Conservation (phyloP, 2,113 vertebrate species). For the human (Homo sapiens) region DNA sequence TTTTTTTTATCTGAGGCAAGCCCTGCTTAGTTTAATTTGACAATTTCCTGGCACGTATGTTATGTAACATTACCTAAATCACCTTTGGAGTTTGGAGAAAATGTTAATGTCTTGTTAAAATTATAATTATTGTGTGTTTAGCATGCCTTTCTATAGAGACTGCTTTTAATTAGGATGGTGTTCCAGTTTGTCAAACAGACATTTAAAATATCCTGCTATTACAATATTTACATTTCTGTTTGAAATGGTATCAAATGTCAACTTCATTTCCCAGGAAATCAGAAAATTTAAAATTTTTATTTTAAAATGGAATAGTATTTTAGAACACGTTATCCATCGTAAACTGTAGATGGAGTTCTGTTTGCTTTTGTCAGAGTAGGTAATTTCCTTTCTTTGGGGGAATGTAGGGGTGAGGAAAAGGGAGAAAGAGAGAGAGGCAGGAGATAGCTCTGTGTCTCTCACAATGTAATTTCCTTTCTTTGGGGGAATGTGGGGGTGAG, state of each 20-base stretch:
- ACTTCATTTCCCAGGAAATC: neutral
- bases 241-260: slow-evolving; percentile 39
- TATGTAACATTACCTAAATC: slow-evolving; percentile 36
- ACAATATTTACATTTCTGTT: neutral
- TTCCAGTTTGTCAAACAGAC: neutral
- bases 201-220: neutral
- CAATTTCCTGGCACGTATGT: neutral
- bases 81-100: slow-evolving; percentile 17
- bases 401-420: neutral
- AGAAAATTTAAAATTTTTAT: neutral
- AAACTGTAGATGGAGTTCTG: neutral
- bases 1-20: neutral
- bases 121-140: neutral
- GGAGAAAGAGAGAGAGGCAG: too few relatives aligned
- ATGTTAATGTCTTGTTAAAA: slow-evolving; percentile 38
- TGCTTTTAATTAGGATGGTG: slow-evolving; percentile 4
- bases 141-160: neutral
- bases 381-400: neutral
- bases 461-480: neutral
- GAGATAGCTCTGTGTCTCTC: neutral
- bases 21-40: slow-evolving; percentile 39
- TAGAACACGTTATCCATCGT: neutral
- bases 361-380: neutral
- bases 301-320: slow-evolving; percentile 34
- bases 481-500: too few relatives aligned